Evolutionary conservation across 2,888 invertebrate genomes (phyloP), one percentile per base, ranked within the genome.

Genomic region (Sphecodes monilicornis): DNA sequence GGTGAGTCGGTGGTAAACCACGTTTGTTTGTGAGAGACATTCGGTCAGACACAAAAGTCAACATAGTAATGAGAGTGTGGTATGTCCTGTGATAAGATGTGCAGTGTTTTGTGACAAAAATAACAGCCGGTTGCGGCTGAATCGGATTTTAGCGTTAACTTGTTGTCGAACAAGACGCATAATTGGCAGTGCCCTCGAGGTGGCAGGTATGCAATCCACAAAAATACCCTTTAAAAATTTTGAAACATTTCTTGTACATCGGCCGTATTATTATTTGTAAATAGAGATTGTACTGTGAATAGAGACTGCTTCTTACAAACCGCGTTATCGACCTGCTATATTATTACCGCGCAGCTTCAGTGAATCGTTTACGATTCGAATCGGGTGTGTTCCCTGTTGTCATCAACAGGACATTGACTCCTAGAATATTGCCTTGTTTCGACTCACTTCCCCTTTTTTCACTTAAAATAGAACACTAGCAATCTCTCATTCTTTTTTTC

Each of bases 31-130:
- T 57, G 78, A 70, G 70, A 69, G 64, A 64, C 29, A 46, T 70
- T 66, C 41, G 71, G 60, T 64, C 46, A 32, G 36, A 29, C 72
- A 70, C 18, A n/a, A 39, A 60, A 60, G 76, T 64, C 75, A 82
- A 77, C 82, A 32, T 64, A 80, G 41, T 46, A 74, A 88, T 86
- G 84, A 81, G 72, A 80, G 64, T 78, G 87, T 85, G 74, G 84
- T 76, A 85, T 85, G 80, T 64, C 72, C 84, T 86, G 88, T 85
- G 75, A 82, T 85, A 87, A 84, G 41, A 93, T 93, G 93, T 91
- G 89, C 81, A 83, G 90, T 93, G 91, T 89, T 91, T 92, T 86
- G 91, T 93, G 93, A 93, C 92, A 86, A 91, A 93, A 86, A 90
- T 84, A 90, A 86, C 85, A 86, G 92, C 90, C 92, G 87, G 76